Percentiles rank a stretch among this genome's conserved stretches.
phyloP scores from a whole-genome alignment of 2,888 invertebrate species.

The Leptothorax acervorum region DNA sequence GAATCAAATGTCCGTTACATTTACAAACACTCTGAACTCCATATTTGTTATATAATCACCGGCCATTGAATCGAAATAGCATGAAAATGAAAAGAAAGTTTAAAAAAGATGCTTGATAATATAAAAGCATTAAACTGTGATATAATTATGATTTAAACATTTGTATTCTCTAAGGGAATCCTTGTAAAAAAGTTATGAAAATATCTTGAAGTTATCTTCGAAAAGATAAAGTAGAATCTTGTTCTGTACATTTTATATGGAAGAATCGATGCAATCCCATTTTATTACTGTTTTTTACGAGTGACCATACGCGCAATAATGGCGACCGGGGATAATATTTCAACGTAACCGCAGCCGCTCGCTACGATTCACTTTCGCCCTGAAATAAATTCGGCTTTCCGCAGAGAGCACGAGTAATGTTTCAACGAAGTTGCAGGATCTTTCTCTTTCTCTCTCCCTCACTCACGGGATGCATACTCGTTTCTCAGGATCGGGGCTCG shows the following conservation, averaged over 20 bases:
- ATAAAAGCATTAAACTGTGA: not conserved
- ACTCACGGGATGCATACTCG: slow-evolving; percentile 23
- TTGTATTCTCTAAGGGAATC: not conserved
- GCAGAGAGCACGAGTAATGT: slow-evolving; percentile 28
- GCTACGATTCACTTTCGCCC: slow-evolving; percentile 55
- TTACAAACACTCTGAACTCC: not conserved
- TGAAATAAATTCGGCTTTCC: slow-evolving; percentile 60
- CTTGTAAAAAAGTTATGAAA: not conserved
- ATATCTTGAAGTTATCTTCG: not conserved
- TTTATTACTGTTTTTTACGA: slow-evolving; percentile 27
- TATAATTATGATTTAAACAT: not conserved
- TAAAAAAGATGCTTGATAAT: not conserved
- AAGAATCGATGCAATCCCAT: not conserved
- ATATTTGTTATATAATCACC: not conserved
- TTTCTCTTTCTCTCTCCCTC: not conserved
- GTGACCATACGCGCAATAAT: not conserved
- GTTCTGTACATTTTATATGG: not conserved
- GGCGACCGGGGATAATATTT: slow-evolving; percentile 22
- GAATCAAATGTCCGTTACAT: slow-evolving; percentile 2
- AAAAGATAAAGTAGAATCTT: not conserved
- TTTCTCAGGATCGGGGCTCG: slow-evolving; percentile 62
- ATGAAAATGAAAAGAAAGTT: not conserved
- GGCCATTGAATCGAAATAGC: not conserved
- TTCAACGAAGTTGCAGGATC: slow-evolving; percentile 44
- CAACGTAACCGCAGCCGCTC: slow-evolving; percentile 24